These are phyloP conservation scores for Catharus fuscescens DNA, from an alignment of 2,113 vertebrate genomes.

Conservation along the genomic window DNA sequence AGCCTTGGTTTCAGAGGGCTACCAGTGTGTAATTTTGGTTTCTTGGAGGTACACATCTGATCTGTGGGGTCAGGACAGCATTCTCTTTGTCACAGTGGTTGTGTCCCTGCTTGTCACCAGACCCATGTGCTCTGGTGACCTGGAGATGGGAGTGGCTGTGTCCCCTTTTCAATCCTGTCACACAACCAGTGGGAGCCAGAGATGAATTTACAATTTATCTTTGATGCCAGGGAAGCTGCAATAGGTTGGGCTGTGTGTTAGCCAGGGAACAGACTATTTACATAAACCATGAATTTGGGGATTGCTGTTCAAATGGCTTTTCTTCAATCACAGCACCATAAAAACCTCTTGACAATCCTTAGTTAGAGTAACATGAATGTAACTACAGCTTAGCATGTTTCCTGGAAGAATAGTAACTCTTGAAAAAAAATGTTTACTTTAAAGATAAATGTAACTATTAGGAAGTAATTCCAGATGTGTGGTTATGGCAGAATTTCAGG, in stretches of 20 bases:
- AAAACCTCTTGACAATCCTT: conserved; percentile 22
- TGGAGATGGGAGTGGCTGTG: not conserved
- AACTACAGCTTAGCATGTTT: not conserved
- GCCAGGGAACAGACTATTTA: not conserved
- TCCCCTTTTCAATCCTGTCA: not conserved
- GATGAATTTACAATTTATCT: not conserved
- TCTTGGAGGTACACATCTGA: not conserved
- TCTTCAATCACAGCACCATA: not conserved
- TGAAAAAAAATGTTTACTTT: conserved; percentile 39
- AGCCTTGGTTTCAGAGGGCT: not conserved
- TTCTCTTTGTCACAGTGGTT: not conserved
- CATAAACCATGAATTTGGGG: not conserved
- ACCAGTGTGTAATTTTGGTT: not conserved
- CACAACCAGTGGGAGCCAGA: not conserved
- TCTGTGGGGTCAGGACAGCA: not conserved
- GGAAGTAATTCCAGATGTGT: conserved; percentile 58
- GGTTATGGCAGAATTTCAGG: conserved; percentile 45
- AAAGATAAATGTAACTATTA: conserved; percentile 48
- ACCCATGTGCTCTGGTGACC: not conserved
- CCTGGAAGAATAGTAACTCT: conserved; percentile 37
- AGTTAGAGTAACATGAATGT: not conserved
- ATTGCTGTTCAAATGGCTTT: not conserved
- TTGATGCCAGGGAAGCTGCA: not conserved
- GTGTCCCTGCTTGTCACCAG: not conserved
- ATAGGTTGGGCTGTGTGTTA: not conserved